Conservation (phyloP, 1,140 invertebrate genomes). For the Drosophila auraria region DNA sequence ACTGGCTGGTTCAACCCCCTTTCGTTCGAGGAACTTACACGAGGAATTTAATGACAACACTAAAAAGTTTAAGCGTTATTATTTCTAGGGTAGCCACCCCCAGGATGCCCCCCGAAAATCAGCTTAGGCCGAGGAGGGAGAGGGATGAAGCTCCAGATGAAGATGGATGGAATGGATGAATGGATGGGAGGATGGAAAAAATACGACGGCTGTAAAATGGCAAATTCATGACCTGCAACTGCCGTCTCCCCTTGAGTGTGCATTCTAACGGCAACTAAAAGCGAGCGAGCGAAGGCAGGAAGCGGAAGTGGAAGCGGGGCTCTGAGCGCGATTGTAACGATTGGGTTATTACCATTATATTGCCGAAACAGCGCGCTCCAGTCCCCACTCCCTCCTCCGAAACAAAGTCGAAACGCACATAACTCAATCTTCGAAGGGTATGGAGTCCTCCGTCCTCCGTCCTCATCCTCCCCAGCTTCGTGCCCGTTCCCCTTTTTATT, state of each 20-base stretch:
- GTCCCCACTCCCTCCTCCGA: slow-evolving; percentile 3
- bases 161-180: slow-evolving; percentile 28
- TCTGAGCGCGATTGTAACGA: slow-evolving; percentile 77
- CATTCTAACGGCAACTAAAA: slow-evolving; percentile 82
- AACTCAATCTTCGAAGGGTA: slow-evolving; percentile 84
- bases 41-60: slow-evolving; percentile 85
- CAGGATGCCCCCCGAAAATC: slow-evolving; percentile 48
- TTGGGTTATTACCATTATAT: slow-evolving; percentile 85
- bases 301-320: not conserved
- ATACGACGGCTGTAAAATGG: slow-evolving; percentile 85
- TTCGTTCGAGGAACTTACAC: slow-evolving; percentile 71
- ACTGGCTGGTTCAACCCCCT: slow-evolving; percentile 21
- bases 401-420: slow-evolving; percentile 84
- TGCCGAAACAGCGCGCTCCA: slow-evolving; percentile 77
- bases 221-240: slow-evolving; percentile 85
- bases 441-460: not conserved
- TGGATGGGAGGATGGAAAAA: slow-evolving; percentile 59
- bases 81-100: slow-evolving; percentile 78
- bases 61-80: slow-evolving; percentile 85
- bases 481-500: slow-evolving; percentile 64
- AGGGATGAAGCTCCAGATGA: slow-evolving; percentile 14
- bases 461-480: no score
- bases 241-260: slow-evolving; percentile 49
- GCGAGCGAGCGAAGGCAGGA: slow-evolving; percentile 38
- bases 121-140: slow-evolving; percentile 55